phyloP scores from a whole-genome alignment of 2,797 vertebrate species.

The Crax fasciolata region DNA sequence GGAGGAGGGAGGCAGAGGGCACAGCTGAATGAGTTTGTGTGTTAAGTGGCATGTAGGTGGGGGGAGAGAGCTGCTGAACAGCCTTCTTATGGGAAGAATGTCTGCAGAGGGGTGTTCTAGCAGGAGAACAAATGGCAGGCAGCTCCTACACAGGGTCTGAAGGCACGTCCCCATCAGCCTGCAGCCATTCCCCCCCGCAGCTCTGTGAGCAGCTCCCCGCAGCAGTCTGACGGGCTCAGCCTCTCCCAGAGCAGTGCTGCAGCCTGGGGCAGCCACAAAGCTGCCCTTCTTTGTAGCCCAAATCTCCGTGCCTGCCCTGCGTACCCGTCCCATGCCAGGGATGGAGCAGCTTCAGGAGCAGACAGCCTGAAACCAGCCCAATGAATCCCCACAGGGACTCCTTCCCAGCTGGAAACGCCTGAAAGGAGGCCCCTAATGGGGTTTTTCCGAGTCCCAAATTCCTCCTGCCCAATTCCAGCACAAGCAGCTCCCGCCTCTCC shows the following conservation, averaged over 20 bases:
- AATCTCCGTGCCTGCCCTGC: not conserved
- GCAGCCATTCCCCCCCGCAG: not conserved
- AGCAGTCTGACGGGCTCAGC: not conserved
- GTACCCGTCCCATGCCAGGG: not conserved
- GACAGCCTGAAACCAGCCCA: not conserved
- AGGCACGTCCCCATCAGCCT: not conserved
- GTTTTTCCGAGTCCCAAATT: slow-evolving; percentile 56
- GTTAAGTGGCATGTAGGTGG: not conserved
- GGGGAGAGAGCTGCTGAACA: not conserved
- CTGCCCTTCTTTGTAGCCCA: not conserved
- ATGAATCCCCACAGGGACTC: not conserved
- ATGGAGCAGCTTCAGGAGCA: not conserved
- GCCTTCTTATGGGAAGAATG: slow-evolving; percentile 9
- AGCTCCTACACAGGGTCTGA: not conserved
- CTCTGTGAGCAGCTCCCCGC: not conserved
- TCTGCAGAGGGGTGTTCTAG: not conserved
- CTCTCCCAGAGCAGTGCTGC: not conserved
- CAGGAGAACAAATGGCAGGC: not conserved
- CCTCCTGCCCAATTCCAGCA: slow-evolving; percentile 29
- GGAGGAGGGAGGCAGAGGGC: not conserved
- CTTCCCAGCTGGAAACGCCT: not conserved
- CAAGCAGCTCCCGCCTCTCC: slow-evolving; percentile 7
- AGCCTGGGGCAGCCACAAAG: not conserved
- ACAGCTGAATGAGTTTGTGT: not conserved
- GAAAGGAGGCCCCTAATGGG: slow-evolving; percentile 9